Base-by-base conservation (phyloP, 1,140 invertebrate species). In the Ceratina australensis region DNA sequence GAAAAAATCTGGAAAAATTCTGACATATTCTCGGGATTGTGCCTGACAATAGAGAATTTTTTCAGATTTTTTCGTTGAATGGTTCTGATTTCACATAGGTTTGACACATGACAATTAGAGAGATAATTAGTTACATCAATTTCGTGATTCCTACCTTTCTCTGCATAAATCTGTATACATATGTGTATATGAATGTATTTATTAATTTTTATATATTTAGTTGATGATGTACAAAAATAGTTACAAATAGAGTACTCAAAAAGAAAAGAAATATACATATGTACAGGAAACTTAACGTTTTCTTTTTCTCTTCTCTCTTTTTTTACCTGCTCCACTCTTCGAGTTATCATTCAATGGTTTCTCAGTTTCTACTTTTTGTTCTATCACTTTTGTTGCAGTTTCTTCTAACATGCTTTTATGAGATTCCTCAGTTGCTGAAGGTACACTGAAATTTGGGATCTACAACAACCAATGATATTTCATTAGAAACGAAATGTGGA, bases 371-470 rank as follows among this genome's bases (percentile, higher is more conserved):
- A 67, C 12, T 57, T 89, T 86, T 49, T 82, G 57, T 73, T 87
- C 84, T 16, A 49, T 5, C 13, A 28, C 10, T 47, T 85, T 74
- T 42, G 26, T 68, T 3, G 3, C 57, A 54, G 1, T 33, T 69
- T 82, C 13, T 65, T 81, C 50, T n/a, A 66, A 50, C 2, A 24
- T 28, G 0, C 16, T n/a, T 7, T 4, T 26, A 18, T 10, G 16
- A 12, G 18, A 12, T 47, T 66, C 22, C 52, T 24, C 18, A 42
- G 28, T 57, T 15, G 42, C n/a, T 22, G 86, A 72, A 24, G 88
- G 64, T 49, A 92, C 78, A 80, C 92, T 92, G 64, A 93, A 93
- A 7, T 88, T 90, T 81, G 89, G 87, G 78, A 93, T 93, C 88
- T 90, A 72, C 76, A 69, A 7, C 20, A 57, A 77, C 3, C 60